These are phyloP conservation scores for Hydrocynus forskahlii DNA, from an alignment of 2,797 vertebrate species.

Conservation along the genomic window DNA sequence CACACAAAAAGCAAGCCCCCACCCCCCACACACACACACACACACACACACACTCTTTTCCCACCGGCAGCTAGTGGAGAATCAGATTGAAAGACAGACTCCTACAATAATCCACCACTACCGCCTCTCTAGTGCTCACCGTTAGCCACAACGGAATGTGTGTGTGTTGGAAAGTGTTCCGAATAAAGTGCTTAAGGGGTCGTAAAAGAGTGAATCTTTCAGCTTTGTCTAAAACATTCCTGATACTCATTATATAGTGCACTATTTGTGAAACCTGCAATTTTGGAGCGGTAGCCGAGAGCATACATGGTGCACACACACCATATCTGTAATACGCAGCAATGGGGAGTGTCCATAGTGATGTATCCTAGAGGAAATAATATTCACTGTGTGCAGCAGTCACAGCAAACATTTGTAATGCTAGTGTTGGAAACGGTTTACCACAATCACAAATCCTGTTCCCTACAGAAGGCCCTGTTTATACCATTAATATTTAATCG, in stretches of 20 bases:
- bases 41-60: conserved; percentile 20
- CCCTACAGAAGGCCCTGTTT: neutral
- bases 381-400: no score
- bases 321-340: neutral
- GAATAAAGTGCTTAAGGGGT: neutral
- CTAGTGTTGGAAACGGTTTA: no score
- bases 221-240: neutral
- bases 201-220: neutral
- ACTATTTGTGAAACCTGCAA: neutral
- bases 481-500: neutral
- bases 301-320: neutral
- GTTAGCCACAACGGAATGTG: conserved; percentile 5
- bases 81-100: conserved; percentile 28
- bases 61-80: conserved; percentile 5
- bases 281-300: neutral
- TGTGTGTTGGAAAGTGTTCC: no score
- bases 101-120: conserved; percentile 11
- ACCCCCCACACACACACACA: neutral
- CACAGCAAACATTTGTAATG: no score
- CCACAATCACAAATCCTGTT: neutral
- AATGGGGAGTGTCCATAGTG: neutral
- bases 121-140: neutral
- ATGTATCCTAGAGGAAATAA: no score
- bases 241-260: neutral
- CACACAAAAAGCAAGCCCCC: conserved; percentile 17